phyloP scores from a whole-genome alignment of 2,113 vertebrate genomes.

The Nycticebus coucang region DNA sequence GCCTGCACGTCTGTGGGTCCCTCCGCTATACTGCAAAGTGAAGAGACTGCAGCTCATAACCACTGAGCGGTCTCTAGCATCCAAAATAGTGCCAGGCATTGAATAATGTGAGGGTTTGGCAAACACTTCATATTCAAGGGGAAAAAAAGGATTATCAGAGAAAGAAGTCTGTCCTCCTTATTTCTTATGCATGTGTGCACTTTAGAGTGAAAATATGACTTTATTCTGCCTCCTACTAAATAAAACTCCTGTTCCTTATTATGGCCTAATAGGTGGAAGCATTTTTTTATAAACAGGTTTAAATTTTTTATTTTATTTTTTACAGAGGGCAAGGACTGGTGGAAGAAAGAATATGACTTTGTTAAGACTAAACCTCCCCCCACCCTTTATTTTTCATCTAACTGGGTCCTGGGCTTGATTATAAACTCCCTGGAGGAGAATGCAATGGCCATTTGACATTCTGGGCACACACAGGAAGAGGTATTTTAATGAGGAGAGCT shows the following conservation, averaged over 20 bases:
- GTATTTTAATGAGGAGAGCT: conserved; percentile 63
- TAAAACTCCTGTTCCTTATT: conserved; percentile 64
- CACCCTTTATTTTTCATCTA: conserved; percentile 33
- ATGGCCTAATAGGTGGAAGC: conserved; percentile 70
- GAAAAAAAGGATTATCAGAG: neutral
- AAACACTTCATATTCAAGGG: neutral
- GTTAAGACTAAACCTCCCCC: conserved; percentile 6
- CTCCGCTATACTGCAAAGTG: neutral
- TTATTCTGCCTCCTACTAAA: conserved; percentile 24
- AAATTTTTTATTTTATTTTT: conserved; percentile 73
- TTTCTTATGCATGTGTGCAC: neutral
- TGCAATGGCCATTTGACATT: conserved; percentile 28
- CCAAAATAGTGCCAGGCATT: neutral
- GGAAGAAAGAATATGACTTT: conserved; percentile 71
- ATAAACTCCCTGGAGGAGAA: conserved; percentile 62
- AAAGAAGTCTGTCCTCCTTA: neutral
- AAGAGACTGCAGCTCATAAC: neutral
- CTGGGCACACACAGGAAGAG: conserved; percentile 53
- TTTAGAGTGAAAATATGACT: neutral
- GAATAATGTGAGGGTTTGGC: neutral
- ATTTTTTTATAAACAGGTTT: conserved; percentile 72
- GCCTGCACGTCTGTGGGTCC: neutral
- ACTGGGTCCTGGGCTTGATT: conserved; percentile 71
- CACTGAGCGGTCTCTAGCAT: neutral
- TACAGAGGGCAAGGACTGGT: conserved; percentile 73